Conservation (phyloP, 1,140 invertebrate species). For the Alviniconcha marisindica region DNA sequence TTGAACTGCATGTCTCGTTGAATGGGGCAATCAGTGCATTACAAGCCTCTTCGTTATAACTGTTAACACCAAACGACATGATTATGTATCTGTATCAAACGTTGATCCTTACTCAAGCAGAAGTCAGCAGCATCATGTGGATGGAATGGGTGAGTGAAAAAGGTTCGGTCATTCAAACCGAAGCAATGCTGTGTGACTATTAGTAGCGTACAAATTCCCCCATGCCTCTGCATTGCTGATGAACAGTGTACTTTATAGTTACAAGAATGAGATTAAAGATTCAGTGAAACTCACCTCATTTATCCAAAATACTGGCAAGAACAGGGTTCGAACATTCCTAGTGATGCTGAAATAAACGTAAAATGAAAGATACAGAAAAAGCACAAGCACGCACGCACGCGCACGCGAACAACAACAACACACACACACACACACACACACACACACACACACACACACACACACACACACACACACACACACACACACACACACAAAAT, state of each 20-base stretch:
- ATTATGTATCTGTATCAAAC: no score
- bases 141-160: not conserved
- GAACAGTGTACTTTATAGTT: not conserved
- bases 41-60: no score
- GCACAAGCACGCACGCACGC: no score
- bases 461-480: not conserved
- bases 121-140: not conserved
- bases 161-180: not conserved
- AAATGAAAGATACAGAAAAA: not conserved
- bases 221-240: no score
- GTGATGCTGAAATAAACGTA: constrained; percentile 48
- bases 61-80: no score
- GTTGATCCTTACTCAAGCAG: no score
- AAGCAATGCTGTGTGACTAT: not conserved
- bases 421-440: not conserved
- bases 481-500: not conserved
- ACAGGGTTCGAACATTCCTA: constrained; percentile 45
- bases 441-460: not conserved
- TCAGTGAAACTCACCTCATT: constrained; percentile 55
- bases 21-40: no score
- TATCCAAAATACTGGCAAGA: constrained; percentile 64
- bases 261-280: no score
- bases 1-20: no score
- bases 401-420: no score
- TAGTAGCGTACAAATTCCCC: no score